These are phyloP conservation scores for Phoeniculus purpureus DNA, from an alignment of 2,797 vertebrate genomes.

Conservation along the genomic window DNA sequence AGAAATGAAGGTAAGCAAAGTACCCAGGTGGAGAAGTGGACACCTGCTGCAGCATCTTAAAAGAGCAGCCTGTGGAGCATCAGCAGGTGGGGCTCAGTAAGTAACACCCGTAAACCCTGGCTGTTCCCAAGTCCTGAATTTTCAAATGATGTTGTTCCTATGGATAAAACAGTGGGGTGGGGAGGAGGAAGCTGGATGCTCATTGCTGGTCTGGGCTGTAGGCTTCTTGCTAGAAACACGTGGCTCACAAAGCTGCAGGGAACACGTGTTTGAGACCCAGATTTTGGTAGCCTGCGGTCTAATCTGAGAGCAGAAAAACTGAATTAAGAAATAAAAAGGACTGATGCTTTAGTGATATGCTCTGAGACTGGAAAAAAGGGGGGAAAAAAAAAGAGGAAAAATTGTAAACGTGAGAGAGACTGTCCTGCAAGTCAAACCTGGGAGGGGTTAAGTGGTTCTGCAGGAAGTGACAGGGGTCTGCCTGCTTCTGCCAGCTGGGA, in stretches of 20 bases:
- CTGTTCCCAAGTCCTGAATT: not conserved
- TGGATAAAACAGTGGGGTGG: not conserved
- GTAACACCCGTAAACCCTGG: not conserved
- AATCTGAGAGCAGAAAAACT: not conserved
- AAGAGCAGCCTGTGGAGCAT: not conserved
- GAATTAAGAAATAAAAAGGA: not conserved
- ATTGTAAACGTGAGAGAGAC: not conserved
- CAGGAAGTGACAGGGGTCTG: not conserved
- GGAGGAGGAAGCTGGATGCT: not conserved
- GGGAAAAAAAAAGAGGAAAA: not conserved
- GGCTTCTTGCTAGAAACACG: not conserved
- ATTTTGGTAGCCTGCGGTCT: not conserved
- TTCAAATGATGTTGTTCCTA: not conserved
- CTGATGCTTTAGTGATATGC: not conserved
- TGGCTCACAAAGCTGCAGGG: not conserved
- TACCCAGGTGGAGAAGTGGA: not conserved
- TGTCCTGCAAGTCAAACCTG: not conserved
- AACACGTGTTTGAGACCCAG: not conserved
- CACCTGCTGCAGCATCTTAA: not conserved
- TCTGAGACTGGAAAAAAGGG: not conserved
- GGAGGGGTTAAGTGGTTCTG: accelerated
- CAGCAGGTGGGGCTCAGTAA: not conserved
- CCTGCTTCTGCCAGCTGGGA: not conserved
- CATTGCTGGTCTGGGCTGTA: not conserved
- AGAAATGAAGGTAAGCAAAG: not conserved